These are phyloP conservation scores for Hirtodrosophila cameraria DNA, from an alignment of 2,888 invertebrate species.

Conservation along the genomic window DNA sequence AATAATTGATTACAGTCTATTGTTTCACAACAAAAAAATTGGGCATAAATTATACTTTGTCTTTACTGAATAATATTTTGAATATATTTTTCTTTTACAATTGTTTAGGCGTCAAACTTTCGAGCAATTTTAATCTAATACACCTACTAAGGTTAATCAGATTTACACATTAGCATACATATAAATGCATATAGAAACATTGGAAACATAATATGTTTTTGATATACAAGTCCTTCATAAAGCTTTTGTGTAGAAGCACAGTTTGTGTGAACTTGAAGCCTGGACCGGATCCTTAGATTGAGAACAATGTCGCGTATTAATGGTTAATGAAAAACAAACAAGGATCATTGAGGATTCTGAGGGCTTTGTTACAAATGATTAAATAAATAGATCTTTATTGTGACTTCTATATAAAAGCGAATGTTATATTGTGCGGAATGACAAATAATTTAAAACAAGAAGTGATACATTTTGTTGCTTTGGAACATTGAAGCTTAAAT, in stretches of 20 bases:
- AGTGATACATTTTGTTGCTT: conserved; percentile 28
- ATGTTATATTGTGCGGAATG: conserved; percentile 43
- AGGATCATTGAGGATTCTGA: not conserved
- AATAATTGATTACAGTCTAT: conserved; percentile 24
- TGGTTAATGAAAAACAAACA: conserved; percentile 1
- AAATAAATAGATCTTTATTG: conserved; percentile 35
- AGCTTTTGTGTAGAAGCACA: not conserved
- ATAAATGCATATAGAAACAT: conserved; percentile 13
- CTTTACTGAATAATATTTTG: too few species aligned
- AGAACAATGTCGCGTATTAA: conserved; percentile 15
- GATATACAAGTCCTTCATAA: not conserved
- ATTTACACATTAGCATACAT: conserved; percentile 24
- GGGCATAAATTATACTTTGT: conserved; percentile 13
- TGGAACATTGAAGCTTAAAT: conserved; percentile 33
- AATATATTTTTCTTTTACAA: conserved; percentile 17
- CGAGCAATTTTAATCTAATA: conserved; percentile 44
- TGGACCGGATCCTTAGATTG: conserved; percentile 4
- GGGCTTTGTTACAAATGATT: conserved; percentile 10
- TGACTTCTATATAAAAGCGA: conserved; percentile 15
- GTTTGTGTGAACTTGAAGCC: too few species aligned
- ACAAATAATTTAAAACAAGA: conserved; percentile 31
- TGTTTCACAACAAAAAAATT: conserved; percentile 22
- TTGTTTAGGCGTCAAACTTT: conserved; percentile 35
- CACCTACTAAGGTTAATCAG: conserved; percentile 22
- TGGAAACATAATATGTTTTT: conserved; percentile 10